Percentiles rank a stretch among this genome's conserved stretches.
phyloP scores from a whole-genome alignment of 2,888 invertebrate genomes.

The Pogonocherus hispidulus region DNA sequence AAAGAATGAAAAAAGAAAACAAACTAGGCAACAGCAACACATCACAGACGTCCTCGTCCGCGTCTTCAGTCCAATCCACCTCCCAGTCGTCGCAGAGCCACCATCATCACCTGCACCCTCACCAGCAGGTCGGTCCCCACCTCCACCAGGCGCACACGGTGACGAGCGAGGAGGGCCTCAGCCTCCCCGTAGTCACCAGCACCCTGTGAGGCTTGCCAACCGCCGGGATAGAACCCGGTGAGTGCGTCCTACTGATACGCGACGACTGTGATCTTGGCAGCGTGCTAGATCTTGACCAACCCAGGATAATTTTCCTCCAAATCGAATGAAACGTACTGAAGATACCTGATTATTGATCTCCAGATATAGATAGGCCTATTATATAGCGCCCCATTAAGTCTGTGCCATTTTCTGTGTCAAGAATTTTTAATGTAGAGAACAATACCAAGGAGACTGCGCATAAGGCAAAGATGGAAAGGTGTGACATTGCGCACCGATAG shows the following conservation, averaged over 20 bases:
- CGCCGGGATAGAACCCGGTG: conserved; percentile 71
- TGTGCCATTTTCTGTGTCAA: conserved; percentile 51
- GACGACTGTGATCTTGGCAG: conserved; percentile 69
- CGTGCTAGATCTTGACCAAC: conserved; percentile 60
- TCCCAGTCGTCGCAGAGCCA: conserved; percentile 60
- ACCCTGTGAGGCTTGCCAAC: conserved; percentile 71
- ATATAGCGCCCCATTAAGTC: conserved; percentile 49
- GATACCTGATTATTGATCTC: conserved; percentile 53
- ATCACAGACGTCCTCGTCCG: conserved; percentile 57
- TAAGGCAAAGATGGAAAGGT: too few relatives aligned
- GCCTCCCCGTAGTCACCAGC: conserved; percentile 68
- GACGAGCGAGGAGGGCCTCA: conserved; percentile 65
- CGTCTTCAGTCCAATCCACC: conserved; percentile 40
- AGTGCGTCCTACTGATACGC: conserved; percentile 68
- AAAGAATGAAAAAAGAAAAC: conserved; percentile 90
- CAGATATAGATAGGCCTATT: conserved; percentile 41
- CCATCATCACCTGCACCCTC: conserved; percentile 55
- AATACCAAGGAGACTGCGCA: background rate
- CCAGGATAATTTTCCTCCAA: conserved; percentile 68
- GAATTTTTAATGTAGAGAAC: conserved; percentile 15
- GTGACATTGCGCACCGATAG: too few relatives aligned
- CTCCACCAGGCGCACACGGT: conserved; percentile 62
- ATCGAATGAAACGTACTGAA: conserved; percentile 57
- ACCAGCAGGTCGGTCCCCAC: conserved; percentile 63
- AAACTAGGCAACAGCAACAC: conserved; percentile 71